Evolutionary conservation across 2,113 vertebrate species (phyloP).

Genomic region (Guaruba guarouba): DNA sequence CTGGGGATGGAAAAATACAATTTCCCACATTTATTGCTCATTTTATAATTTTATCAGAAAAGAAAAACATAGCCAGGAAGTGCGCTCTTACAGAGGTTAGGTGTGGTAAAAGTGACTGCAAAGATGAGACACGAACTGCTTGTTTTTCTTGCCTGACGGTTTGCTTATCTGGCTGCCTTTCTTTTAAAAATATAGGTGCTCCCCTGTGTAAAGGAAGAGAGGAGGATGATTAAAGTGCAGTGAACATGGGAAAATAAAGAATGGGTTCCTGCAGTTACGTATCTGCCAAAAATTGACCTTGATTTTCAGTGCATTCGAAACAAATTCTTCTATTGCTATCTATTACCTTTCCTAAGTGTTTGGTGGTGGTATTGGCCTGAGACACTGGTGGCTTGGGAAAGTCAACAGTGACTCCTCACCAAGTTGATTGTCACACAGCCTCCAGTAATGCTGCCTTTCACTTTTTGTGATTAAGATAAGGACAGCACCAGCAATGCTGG

Average conservation of each 20-base stretch:
- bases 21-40: conserved; percentile 1
- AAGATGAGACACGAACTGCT: not conserved
- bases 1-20: not conserved
- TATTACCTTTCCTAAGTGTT: not conserved
- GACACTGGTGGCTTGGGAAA: not conserved
- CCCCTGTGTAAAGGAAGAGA: not conserved
- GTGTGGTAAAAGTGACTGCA: not conserved
- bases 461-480: not conserved
- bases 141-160: not conserved
- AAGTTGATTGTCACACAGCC: not conserved
- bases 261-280: not conserved
- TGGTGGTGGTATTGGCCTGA: not conserved
- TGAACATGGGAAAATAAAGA: not conserved
- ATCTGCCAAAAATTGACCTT: not conserved
- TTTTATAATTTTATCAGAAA: conserved; percentile 28
- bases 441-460: not conserved
- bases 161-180: not conserved
- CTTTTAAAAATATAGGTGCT: not conserved
- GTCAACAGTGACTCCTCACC: not conserved
- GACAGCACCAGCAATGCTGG: not conserved
- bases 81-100: not conserved
- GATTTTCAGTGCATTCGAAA: not conserved
- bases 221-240: not conserved
- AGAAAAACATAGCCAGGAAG: not conserved
- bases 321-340: not conserved